Conservation (phyloP, 2,113 vertebrate genomes). For the Lontra canadensis region DNA sequence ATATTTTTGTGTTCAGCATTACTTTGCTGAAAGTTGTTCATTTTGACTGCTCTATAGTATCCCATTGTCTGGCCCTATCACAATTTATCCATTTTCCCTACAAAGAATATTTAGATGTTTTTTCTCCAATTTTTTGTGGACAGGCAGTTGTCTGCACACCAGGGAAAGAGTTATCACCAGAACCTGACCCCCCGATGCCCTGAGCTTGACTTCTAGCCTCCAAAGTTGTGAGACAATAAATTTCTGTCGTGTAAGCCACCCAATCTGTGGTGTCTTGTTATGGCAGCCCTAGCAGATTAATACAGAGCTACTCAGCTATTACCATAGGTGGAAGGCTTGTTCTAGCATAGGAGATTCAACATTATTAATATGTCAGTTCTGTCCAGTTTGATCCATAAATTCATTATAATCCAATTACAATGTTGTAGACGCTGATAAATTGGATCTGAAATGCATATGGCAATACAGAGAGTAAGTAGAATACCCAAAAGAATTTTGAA, state of each 20-base stretch:
- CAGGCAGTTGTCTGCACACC: not conserved
- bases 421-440: not conserved
- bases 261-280: not conserved
- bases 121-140: not conserved
- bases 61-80: not conserved
- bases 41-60: not conserved
- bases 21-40: not conserved
- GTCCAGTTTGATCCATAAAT: not conserved
- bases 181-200: not conserved
- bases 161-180: not conserved
- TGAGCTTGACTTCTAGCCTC: not conserved
- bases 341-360: not conserved
- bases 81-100: not conserved
- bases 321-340: not conserved
- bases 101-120: not conserved
- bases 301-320: not conserved
- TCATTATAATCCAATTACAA: not conserved
- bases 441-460: not conserved
- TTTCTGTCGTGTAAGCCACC: not conserved
- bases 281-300: not conserved
- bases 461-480: not conserved
- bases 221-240: not conserved
- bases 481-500: not conserved
- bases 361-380: not conserved
- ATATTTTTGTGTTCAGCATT: not conserved